Percentiles rank a stretch among this genome's conserved stretches.
These are phyloP conservation scores for Drosophila sp. DNA, from an alignment of 1,140 invertebrate species.

Conservation along the genomic window DNA sequence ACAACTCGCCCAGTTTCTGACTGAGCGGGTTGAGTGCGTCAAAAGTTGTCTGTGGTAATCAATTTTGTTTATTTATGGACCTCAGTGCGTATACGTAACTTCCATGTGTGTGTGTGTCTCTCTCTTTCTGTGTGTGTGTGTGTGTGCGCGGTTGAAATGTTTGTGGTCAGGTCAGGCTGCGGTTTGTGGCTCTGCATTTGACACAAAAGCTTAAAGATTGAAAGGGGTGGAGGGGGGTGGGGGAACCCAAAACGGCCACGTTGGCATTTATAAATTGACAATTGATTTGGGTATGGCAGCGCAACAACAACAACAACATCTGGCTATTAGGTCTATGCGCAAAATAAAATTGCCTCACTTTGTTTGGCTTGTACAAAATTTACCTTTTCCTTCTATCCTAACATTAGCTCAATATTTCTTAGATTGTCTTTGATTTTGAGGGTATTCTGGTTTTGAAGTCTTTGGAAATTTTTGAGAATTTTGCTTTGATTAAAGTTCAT, in stretches of 20 bases:
- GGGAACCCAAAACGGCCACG: background rate
- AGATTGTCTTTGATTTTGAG: too few species aligned
- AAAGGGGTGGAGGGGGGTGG: constrained; percentile 1
- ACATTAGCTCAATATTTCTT: too few species aligned
- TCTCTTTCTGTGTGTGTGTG: constrained; percentile 35
- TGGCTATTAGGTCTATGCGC: constrained; percentile 8
- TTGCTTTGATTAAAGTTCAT: too few species aligned
- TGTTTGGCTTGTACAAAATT: background rate
- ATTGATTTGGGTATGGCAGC: constrained; percentile 14
- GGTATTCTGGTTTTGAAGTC: too few species aligned
- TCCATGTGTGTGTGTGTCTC: constrained; percentile 20
- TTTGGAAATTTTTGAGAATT: too few species aligned
- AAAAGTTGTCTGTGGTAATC: constrained; percentile 78
- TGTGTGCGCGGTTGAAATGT: constrained; percentile 44
- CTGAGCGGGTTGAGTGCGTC: constrained; percentile 62
- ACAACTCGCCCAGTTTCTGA: background rate
- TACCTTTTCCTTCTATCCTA: too few species aligned
- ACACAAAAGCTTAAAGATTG: constrained; percentile 60
- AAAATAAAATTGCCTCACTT: constrained; percentile 31
- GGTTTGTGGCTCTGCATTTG: constrained; percentile 56
- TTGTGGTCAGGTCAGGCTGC: constrained; percentile 48
- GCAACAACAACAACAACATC: background rate
- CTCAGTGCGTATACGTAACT: constrained; percentile 12
- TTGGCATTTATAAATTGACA: constrained; percentile 27
- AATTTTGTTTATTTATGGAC: constrained; percentile 79